Conservation (phyloP, 2,113 vertebrate species). For the zebrafish (Danio rerio) region DNA sequence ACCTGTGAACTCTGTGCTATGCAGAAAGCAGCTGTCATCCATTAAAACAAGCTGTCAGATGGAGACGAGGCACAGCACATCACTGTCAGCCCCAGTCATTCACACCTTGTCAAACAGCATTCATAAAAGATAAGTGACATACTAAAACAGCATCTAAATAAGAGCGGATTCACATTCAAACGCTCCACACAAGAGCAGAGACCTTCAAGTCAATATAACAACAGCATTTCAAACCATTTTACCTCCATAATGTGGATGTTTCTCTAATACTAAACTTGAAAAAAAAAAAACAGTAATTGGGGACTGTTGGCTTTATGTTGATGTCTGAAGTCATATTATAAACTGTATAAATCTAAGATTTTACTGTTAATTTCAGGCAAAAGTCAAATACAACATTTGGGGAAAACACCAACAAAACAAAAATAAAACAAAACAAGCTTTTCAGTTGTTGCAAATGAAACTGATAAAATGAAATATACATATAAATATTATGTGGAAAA, state of each 20-base stretch:
- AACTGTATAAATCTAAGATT: background rate
- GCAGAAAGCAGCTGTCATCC: slow-evolving; percentile 15
- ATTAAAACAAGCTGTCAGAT: slow-evolving; percentile 27
- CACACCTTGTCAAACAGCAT: slow-evolving; percentile 11
- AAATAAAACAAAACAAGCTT: too few relatives aligned
- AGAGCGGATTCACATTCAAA: background rate
- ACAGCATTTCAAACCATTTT: background rate
- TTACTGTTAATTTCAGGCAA: background rate
- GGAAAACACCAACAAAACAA: too few relatives aligned
- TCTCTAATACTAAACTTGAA: too few relatives aligned
- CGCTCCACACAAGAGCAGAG: background rate
- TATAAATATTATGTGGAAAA: too few relatives aligned
- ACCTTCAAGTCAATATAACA: background rate
- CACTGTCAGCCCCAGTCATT: slow-evolving; percentile 21
- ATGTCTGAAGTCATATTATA: background rate
- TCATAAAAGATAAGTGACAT: background rate
- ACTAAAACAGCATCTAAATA: background rate
- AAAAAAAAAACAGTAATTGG: too few relatives aligned
- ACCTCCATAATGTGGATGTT: background rate
- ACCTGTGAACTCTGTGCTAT: background rate
- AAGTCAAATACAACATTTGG: background rate
- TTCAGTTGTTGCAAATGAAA: too few relatives aligned
- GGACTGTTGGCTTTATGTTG: too few relatives aligned
- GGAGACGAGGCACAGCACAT: slow-evolving; percentile 10
- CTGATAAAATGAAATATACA: too few relatives aligned